phyloP scores from a whole-genome alignment of 1,140 invertebrate species.

The Drosophila lowei region DNA sequence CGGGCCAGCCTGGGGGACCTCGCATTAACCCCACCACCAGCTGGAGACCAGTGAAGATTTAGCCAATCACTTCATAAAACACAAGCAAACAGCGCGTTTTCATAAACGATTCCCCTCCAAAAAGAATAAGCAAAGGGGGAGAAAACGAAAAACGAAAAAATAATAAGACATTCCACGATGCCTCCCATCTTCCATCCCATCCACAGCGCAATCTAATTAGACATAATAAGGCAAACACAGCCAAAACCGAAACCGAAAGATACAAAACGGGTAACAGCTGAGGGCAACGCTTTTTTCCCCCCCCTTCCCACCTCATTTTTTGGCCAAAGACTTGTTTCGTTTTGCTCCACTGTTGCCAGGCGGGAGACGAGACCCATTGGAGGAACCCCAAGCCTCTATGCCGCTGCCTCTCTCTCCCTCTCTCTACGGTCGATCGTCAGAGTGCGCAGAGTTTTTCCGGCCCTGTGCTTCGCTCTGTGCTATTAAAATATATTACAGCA shows the following conservation, averaged over 20 bases:
- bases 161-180: conserved; percentile 39
- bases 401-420: not conserved
- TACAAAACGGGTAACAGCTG: conserved; percentile 3
- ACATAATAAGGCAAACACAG: conserved; percentile 70
- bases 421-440: conserved; percentile 30
- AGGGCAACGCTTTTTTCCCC: conserved; percentile 39
- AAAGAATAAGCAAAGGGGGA: conserved; percentile 10
- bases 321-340: conserved; percentile 53
- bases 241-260: no score
- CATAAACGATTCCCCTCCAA: conserved; percentile 32
- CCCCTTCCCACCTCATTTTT: not conserved
- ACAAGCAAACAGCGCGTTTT: conserved; percentile 27
- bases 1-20: not conserved
- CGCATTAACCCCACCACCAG: conserved; percentile 30
- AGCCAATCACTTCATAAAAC: conserved; percentile 44
- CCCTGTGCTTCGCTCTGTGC: conserved; percentile 39
- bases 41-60: conserved; percentile 4
- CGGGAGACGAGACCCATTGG: not conserved
- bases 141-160: conserved; percentile 23
- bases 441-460: conserved; percentile 57
- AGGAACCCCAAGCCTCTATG: not conserved
- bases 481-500: conserved; percentile 80
- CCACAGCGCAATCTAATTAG: conserved; percentile 71
- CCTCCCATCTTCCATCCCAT: conserved; percentile 11
- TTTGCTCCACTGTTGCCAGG: conserved; percentile 38